A percentile compares a stretch with the other conserved stretches of the same genome.
These are phyloP conservation scores for Nesogale talazaci DNA, from an alignment of 2,113 vertebrate genomes.

Conservation along the genomic window DNA sequence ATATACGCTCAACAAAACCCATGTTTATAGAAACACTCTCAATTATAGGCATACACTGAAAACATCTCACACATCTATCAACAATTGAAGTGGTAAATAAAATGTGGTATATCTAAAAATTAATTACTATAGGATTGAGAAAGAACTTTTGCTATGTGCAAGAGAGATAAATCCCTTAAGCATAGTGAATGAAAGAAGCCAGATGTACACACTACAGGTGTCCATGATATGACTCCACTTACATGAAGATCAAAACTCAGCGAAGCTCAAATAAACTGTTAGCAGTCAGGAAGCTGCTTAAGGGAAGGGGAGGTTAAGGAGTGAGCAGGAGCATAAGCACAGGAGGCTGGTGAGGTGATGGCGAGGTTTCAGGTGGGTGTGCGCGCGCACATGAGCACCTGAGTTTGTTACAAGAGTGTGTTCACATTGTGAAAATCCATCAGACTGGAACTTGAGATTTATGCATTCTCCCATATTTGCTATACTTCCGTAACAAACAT, in stretches of 20 bases:
- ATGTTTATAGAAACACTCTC: neutral
- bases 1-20: neutral
- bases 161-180: constrained; percentile 13
- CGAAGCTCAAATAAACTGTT: constrained; percentile 1
- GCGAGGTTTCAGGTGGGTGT: neutral
- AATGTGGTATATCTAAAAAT: neutral
- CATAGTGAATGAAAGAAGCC: neutral
- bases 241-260: constrained; percentile 26
- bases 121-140: constrained; percentile 24
- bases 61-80: neutral
- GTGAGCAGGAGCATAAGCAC: neutral
- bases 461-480: neutral
- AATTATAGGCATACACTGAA: neutral
- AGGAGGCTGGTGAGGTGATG: neutral
- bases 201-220: neutral
- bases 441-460: neutral
- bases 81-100: neutral
- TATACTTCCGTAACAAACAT: neutral
- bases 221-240: neutral
- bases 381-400: neutral
- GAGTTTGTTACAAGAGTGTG: neutral
- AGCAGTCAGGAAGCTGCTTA: neutral
- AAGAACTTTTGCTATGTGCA: neutral
- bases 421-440: neutral
- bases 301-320: neutral